Conservation (phyloP, 64 coral and sea anemone genomes). For the Platygyra sinensis region DNA sequence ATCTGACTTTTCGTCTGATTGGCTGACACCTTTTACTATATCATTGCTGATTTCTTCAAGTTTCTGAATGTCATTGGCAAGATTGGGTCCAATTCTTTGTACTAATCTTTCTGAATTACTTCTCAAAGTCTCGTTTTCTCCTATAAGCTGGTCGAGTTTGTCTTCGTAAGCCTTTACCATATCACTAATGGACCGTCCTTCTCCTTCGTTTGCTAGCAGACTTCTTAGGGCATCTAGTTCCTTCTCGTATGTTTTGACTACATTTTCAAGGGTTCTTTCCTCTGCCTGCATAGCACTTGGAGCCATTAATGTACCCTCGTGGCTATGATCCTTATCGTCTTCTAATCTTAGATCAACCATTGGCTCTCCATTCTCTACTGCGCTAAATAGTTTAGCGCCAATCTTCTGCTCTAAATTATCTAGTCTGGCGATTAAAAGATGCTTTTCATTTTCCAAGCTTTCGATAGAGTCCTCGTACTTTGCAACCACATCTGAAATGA, state of each 20-base stretch:
- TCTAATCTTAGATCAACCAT: neutral
- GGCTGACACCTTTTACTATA: neutral
- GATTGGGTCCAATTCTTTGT: slow-evolving; percentile 11
- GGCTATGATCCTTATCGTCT: neutral
- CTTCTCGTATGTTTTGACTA: slow-evolving; percentile 20
- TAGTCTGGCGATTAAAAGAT: neutral
- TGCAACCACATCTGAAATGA: neutral
- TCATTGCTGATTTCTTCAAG: neutral
- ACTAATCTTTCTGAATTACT: neutral
- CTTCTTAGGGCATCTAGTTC: slow-evolving; percentile 8
- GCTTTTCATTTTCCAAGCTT: neutral
- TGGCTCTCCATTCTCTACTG: neutral
- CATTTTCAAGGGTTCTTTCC: slow-evolving; percentile 12
- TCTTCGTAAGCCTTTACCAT: slow-evolving; percentile 54
- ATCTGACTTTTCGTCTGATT: neutral
- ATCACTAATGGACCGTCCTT: slow-evolving; percentile 6
- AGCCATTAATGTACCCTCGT: neutral
- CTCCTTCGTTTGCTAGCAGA: neutral
- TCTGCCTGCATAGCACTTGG: slow-evolving; percentile 7
- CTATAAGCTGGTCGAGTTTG: slow-evolving; percentile 25
- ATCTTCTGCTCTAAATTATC: slow-evolving; percentile 39
- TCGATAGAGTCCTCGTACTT: neutral
- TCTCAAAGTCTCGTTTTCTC: slow-evolving; percentile 44
- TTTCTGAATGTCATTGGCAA: slow-evolving; percentile 23
- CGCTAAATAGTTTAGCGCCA: slow-evolving; percentile 25